Base-by-base conservation (phyloP, 2,797 vertebrate species). In the Coreius guichenoti region DNA sequence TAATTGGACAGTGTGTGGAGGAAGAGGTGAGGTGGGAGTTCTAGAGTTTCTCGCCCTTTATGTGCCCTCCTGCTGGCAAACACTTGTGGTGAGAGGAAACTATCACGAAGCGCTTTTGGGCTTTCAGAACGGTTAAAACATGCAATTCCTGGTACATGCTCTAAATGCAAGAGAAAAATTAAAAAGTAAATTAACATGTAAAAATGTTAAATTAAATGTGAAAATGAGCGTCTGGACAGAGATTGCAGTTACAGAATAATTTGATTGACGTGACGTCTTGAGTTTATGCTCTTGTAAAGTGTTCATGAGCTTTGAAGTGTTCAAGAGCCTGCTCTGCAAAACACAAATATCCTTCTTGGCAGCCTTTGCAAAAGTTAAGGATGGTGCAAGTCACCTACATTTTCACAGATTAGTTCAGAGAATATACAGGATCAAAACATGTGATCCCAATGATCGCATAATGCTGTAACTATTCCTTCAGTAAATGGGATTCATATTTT, bases 1-100 rank as follows among this genome's bases (percentile, higher is more conserved):
- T 86, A 86, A 89, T 81, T 76, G 69, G 81, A 72, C 67, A 47
- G 49, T 78, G 72, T 73, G 81, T 83, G 75, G 65, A 87, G 23
- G 69, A 80, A 47, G 56, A 84, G 70, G 73, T 67, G 86, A 76
- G 70, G 77, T 29, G 19, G 78, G 63, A 79, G 68, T 65, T 83
- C 74, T 74, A 16, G 49, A 58, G 49, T 70, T 84, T 70, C 39
- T 61, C 39, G 26, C 29, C 76, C 58, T 69, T 77, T 51, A 83
- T 80, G 81, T 83, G 77, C n/a, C 36, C 61, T 80, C 76, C 47
- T 47, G 72, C 65, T 77, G 45, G 68, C 73, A 36, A 69, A 58
- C 77, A 56, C 49, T 81, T 75, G 65, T 58, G 83, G 61, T 65
- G 54, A 89, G 76, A 73, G 33, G 67, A 86, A 78, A 36, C 11